Conservation (phyloP, 2,888 invertebrate genomes). For the Cerastoderma edule region DNA sequence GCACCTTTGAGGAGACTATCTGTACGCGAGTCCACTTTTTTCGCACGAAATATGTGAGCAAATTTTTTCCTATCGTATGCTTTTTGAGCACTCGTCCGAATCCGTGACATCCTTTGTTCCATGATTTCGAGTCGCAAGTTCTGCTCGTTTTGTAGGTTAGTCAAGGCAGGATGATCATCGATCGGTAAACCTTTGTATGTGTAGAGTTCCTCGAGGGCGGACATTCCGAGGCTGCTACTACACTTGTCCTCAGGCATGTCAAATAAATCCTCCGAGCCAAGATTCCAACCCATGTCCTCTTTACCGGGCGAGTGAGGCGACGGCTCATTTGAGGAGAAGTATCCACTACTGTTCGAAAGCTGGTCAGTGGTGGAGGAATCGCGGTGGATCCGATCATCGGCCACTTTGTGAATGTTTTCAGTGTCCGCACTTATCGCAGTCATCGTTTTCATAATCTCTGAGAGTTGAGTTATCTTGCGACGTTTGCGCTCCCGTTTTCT, state of each 20-base stretch:
- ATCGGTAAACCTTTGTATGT: slow-evolving; percentile 65
- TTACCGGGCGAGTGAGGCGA: slow-evolving; percentile 48
- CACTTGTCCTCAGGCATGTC: slow-evolving; percentile 1
- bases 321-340: slow-evolving; percentile 60
- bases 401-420: slow-evolving; percentile 55
- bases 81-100: slow-evolving; percentile 75
- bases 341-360: slow-evolving; percentile 62
- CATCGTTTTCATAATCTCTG: slow-evolving; percentile 56
- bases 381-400: slow-evolving; percentile 59
- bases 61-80: slow-evolving; percentile 76
- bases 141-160: slow-evolving; percentile 78
- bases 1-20: slow-evolving; percentile 69
- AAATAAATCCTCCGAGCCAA: slow-evolving; percentile 30
- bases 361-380: slow-evolving; percentile 62
- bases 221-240: slow-evolving; percentile 28
- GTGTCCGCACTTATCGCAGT: slow-evolving; percentile 26
- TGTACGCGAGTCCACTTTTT: slow-evolving; percentile 64
- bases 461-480: slow-evolving; percentile 53
- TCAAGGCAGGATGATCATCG: slow-evolving; percentile 76
- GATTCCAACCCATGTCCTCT: slow-evolving; percentile 40
- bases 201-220: slow-evolving; percentile 49
- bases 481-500: slow-evolving; percentile 55
- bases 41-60: slow-evolving; percentile 76
- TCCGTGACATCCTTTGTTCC: slow-evolving; percentile 74
- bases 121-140: slow-evolving; percentile 75